Evolutionary conservation across 2,888 invertebrate genomes (phyloP).

Genomic region (Sthenelais limicola): DNA sequence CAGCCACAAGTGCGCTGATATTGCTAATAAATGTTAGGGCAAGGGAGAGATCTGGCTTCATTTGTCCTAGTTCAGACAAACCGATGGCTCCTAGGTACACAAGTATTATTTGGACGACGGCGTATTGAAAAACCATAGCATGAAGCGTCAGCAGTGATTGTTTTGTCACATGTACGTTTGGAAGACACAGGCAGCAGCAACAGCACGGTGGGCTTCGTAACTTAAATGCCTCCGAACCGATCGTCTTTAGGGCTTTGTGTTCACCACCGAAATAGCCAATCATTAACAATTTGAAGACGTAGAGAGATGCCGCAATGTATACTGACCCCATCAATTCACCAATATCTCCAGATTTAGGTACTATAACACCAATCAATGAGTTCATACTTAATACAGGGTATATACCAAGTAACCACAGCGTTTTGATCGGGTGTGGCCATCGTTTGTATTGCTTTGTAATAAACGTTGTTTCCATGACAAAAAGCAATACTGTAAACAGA

Average conservation of each 20-base stretch:
- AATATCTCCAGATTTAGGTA: not conserved
- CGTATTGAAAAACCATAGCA: not conserved
- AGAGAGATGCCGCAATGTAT: not conserved
- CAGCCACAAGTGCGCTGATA: not conserved
- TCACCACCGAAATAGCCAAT: not conserved
- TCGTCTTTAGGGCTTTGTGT: not conserved
- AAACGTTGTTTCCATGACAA: not conserved
- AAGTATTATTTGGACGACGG: not conserved
- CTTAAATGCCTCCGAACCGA: not conserved
- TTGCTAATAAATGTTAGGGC: not conserved
- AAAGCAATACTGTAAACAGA: not conserved
- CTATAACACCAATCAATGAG: not conserved
- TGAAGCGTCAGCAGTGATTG: not conserved
- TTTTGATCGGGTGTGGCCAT: not conserved
- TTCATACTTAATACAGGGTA: not conserved
- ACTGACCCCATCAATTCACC: not conserved
- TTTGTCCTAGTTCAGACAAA: not conserved
- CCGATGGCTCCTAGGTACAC: not conserved
- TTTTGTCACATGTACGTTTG: not conserved
- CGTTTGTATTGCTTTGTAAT: not conserved
- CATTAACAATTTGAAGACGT: not conserved
- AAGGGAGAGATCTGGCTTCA: not conserved
- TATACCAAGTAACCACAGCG: not conserved
- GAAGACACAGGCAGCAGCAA: not conserved
- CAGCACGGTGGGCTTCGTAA: too few species aligned